phyloP scores from a whole-genome alignment of 2,888 invertebrate genomes.

The Lasius platythorax region DNA sequence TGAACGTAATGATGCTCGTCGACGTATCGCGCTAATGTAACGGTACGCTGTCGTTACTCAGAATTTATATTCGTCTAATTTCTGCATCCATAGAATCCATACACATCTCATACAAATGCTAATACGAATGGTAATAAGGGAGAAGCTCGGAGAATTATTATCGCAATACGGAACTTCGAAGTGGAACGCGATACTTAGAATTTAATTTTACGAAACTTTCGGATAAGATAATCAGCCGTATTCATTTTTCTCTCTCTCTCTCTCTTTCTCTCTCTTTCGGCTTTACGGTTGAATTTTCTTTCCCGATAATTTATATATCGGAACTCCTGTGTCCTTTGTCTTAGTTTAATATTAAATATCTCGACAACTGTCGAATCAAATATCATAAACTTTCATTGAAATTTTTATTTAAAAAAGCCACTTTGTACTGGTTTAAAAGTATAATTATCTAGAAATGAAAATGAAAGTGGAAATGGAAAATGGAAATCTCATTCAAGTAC shows the following conservation, averaged over 20 bases:
- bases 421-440: neutral
- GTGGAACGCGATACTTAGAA: slow-evolving; percentile 14
- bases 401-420: slow-evolving; percentile 4
- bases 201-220: slow-evolving; percentile 22
- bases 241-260: neutral
- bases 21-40: slow-evolving; percentile 33
- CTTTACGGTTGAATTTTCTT: neutral
- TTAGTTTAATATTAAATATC: slow-evolving; percentile 5
- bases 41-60: slow-evolving; percentile 19
- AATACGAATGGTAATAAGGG: neutral
- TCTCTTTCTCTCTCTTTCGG: neutral
- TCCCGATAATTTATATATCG: slow-evolving; percentile 3
- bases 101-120: slow-evolving; percentile 14
- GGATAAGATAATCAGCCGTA: slow-evolving; percentile 11
- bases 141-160: neutral
- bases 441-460: neutral
- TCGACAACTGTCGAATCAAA: neutral
- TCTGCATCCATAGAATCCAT: neutral
- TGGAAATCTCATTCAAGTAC: neutral
- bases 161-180: neutral
- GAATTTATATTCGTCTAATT: slow-evolving; percentile 9
- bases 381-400: neutral
- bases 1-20: slow-evolving; percentile 58
- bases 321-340: neutral
- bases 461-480: neutral